Base-by-base conservation (phyloP, 2,113 vertebrate species). In the Gallinago jamesoni region DNA sequence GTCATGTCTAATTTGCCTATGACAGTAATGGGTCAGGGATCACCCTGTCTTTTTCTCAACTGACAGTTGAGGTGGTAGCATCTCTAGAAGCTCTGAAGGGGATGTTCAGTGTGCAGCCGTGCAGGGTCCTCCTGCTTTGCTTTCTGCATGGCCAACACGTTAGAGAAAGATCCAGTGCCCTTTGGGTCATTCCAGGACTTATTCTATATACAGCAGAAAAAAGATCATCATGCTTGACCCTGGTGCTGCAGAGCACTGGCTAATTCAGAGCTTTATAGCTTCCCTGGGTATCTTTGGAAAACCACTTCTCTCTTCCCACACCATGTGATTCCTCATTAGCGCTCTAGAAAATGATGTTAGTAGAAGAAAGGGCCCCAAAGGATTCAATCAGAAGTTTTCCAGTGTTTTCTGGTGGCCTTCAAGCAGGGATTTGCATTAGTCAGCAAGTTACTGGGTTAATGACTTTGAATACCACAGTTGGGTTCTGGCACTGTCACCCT, bases 311-410 rank as follows among this genome's bases (percentile, higher is more conserved):
- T 74, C 90, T 93, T 77, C 76, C 59, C 69, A 77, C 1, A 1
- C 72, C 57, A 14, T 10, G 9, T 64, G 66, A 39, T 94, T 94
- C 89, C 89, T 93, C 90, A 62, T 47, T 43, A 84, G 83, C 3
- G 12, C 81, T 85, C 72, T 85, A 60, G 74, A 60, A 93, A 93
- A 91, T 86, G 41, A 90, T 2, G 6, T 69, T 60, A 52, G 35
- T 86, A 76, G 83, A 70, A 80, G 79, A 67, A 43, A 30, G 22
- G 47, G 74, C 74, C 91, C 78, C 68, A 2, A 53, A 63, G 85
- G 66, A 62, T 73, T 94, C 78, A 94, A 85, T 96, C 92, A 79
- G 69, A 97, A 97, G 87, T 92, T 96, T 95, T 77, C 69, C 80
- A 64, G 45, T 43, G 84, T 89, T 92, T 90, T 72, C 87, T 91